Conservation (phyloP, 2,888 invertebrate species). For the Drosophila meridionalis region DNA sequence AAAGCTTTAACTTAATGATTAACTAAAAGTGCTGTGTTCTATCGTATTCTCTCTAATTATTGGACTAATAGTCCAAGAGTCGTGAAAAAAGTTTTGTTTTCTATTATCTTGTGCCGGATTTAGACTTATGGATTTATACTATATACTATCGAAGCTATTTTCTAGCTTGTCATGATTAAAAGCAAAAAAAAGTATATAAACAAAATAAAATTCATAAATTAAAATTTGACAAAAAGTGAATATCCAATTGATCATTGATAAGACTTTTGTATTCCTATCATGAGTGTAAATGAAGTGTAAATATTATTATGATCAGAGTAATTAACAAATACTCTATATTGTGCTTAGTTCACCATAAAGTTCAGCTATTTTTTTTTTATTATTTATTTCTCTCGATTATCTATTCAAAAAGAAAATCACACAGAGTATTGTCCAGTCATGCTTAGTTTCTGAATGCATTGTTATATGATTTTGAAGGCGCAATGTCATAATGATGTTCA, state of each 20-base stretch:
- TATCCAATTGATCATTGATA: background rate
- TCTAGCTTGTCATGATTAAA: constrained; percentile 1
- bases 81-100: background rate
- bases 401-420: background rate
- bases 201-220: background rate
- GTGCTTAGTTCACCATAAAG: background rate
- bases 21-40: background rate
- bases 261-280: background rate
- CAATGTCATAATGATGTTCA: constrained; percentile 4
- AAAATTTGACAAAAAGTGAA: background rate
- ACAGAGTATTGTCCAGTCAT: background rate
- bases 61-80: constrained; percentile 12
- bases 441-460: background rate
- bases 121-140: background rate
- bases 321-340: background rate
- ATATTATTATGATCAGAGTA: background rate
- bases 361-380: background rate
- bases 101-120: background rate
- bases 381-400: background rate
- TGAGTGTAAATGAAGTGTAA: background rate
- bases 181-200: background rate
- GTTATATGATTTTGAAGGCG: background rate
- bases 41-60: background rate
- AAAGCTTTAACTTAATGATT: background rate
- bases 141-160: background rate